Base-by-base conservation (phyloP, 2,888 invertebrate genomes). In the Altica lythri region DNA sequence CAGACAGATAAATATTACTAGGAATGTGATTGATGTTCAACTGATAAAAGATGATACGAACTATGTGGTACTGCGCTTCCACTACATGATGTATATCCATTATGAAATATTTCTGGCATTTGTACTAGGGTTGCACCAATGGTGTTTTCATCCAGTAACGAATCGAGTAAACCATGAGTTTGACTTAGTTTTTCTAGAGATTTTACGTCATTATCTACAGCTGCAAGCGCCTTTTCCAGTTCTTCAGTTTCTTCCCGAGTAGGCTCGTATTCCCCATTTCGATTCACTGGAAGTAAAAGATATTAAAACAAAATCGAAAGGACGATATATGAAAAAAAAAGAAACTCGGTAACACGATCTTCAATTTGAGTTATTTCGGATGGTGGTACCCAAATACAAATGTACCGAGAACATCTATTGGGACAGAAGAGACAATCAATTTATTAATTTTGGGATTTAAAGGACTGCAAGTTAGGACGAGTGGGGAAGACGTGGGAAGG, bases 181-280 rank as follows among this genome's bases (percentile, higher is more conserved):
- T 81, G 80, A 48, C 84, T 85, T 74, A 85, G 78, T 74, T 86
- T 85, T 72, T 87, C 86, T 66, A 87, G 75, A 53, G 85, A 85
- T 73, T 86, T 83, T 13, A 86, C 84, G 70, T 86, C 86, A 71
- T 86, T 85, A 71, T 88, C 88, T 35, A 89, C 89, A 40, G 86
- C 86, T 64, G 88, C 89, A 59, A 94, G 77, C 5, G 92, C 93
- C 55, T 92, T 85, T 72, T 93, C 92, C 66, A 94, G 77, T 73
- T 93, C 93, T 63, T 93, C 92, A 25, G 91, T 88, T 76, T 94
- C 93, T 71, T 91, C 92, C 71, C 85, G 82, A 42, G 86, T 83
- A 27, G 86, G 86, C 66, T 84, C 83, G 66, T 84, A 85, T 61
- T 84, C 85, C n/a, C 86, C 86, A 71, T 86, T 86, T 73, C 84